phyloP scores from a whole-genome alignment of 2,888 invertebrate species.

The Oxyteleia sp. region DNA sequence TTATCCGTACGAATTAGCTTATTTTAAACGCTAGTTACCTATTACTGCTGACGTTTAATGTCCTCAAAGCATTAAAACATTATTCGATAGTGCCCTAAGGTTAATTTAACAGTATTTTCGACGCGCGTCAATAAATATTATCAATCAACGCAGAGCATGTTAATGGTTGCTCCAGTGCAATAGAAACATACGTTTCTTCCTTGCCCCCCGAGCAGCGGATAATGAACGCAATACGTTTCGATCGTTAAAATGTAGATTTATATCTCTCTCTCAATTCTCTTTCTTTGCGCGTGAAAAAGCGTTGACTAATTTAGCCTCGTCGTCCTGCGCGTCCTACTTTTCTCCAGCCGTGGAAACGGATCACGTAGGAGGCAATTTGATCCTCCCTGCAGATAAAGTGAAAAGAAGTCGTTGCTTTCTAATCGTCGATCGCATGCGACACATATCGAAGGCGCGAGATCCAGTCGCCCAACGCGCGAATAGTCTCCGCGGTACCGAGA shows the following conservation, averaged over 20 bases:
- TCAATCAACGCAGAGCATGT: background rate
- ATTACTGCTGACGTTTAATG: constrained; percentile 1
- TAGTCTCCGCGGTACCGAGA: too few relatives aligned
- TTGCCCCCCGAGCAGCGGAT: background rate
- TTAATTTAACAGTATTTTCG: constrained; percentile 15
- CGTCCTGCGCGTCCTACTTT: constrained; percentile 80
- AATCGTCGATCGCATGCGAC: constrained; percentile 78
- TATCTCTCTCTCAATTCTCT: constrained; percentile 10
- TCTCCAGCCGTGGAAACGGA: constrained; percentile 76
- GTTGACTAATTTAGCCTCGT: constrained; percentile 23
- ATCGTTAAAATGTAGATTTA: constrained; percentile 10
- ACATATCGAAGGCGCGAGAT: too few relatives aligned
- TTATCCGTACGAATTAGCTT: background rate
- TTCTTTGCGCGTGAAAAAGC: constrained; percentile 11
- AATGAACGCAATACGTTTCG: background rate
- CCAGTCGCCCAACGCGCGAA: too few relatives aligned
- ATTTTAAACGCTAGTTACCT: constrained; percentile 1
- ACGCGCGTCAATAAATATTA: constrained; percentile 6
- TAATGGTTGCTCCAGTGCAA: background rate
- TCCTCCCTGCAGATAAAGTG: constrained; percentile 75
- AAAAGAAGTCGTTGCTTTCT: constrained; percentile 83
- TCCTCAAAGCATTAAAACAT: background rate
- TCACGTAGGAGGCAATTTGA: constrained; percentile 81
- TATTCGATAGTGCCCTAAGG: background rate
- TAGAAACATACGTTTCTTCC: too few relatives aligned